Conservation (phyloP, 2,113 vertebrate genomes). For the Loxodonta africana region DNA sequence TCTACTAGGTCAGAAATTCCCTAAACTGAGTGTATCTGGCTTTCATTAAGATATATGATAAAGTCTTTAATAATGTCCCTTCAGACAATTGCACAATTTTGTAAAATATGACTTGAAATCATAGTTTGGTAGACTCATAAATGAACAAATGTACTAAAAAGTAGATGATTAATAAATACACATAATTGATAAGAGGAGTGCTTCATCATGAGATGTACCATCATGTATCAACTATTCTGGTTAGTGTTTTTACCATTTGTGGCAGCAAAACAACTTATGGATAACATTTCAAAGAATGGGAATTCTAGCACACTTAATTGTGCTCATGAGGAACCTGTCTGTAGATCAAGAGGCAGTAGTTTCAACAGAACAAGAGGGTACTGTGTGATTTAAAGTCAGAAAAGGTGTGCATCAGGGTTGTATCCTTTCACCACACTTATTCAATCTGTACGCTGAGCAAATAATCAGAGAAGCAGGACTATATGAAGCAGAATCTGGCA, state of each 20-base stretch:
- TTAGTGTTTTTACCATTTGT: background rate
- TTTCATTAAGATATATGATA: slow-evolving; percentile 19
- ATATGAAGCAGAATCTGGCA: too few species aligned
- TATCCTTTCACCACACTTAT: too few species aligned
- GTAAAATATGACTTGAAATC: slow-evolving; percentile 45
- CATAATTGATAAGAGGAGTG: background rate
- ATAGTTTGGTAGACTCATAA: slow-evolving; percentile 36
- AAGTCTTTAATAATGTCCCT: background rate
- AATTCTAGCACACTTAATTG: too few species aligned
- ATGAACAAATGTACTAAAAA: slow-evolving; percentile 14
- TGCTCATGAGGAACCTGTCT: too few species aligned
- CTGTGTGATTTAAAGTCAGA: too few species aligned
- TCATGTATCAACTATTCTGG: background rate
- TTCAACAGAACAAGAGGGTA: too few species aligned
- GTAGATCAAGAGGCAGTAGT: too few species aligned
- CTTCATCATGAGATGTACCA: background rate
- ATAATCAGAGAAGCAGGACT: too few species aligned
- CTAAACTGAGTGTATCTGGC: background rate
- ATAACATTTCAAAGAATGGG: too few species aligned
- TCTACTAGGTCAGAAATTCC: background rate
- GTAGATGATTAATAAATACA: background rate
- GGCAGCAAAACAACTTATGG: too few species aligned
- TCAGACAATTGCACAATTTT: background rate
- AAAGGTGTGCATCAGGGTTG: too few species aligned
- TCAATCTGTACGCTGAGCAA: too few species aligned